Base-by-base conservation (phyloP, 2,797 vertebrate species). In the Buceros bicornis region DNA sequence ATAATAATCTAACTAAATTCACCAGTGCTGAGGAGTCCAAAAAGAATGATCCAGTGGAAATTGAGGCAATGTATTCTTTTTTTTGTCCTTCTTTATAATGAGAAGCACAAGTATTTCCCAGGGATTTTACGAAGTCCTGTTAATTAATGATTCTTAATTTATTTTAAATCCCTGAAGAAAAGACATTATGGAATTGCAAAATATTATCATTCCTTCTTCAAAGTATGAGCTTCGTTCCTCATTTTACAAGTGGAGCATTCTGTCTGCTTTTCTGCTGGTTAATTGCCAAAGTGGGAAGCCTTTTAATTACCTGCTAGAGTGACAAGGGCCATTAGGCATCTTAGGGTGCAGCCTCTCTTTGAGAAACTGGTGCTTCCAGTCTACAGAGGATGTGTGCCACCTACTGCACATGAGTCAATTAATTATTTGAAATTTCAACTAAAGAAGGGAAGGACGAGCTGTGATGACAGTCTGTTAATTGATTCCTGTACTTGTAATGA, bases 231-330 rank as follows among this genome's bases (percentile, higher is more conserved):
- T 82, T 87, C 48, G 51, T 83, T 54, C 50, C 53, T 89, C 43
- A n/a, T 72, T 50, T 91, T 71, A 53, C 37, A 76, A 92, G 42
- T 82, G 43, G 33, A 76, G 14, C 22, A 54, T 87, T 93, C 51
- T 2, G 1, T 78, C n/a, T 91, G 47, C 58, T 93, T 87, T 95
- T 85, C 51, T 87, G 24, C n/a, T 93, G 96, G 82, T 65, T 85
- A 72, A 84, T 67, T 96, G 89, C 87, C 61, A 81, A 82, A 90
- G 29, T 72, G 40, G 24, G 56, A 95, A 93, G 40, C n/a, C 73
- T 95, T 95, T 95, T 95, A 95, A 97, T 97, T 96, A 95, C 82
- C 74, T 90, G 71, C 45, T 96, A 42, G 51, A 93, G 48, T 70
- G 90, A 80, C 83, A 84, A 89, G 80, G 85, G 13, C 89, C 62